Evolutionary conservation across 2,797 vertebrate species (phyloP).

Genomic region (Amblyraja radiata): DNA sequence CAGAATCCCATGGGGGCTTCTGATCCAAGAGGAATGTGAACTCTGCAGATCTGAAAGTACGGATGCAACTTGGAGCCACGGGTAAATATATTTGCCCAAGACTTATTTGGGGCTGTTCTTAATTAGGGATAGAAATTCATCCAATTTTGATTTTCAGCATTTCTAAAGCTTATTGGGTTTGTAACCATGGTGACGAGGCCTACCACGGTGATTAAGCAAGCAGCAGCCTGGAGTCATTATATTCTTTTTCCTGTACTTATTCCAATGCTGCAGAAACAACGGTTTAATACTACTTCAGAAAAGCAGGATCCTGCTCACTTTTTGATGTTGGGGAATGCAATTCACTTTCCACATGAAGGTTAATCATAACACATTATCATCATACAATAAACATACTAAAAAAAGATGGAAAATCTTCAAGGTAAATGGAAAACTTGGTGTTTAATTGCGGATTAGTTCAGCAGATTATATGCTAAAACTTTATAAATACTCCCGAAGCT

Average conservation of each 20-base stretch:
- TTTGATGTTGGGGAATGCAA: neutral
- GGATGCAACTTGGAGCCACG: slow-evolving; percentile 2
- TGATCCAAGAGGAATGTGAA: slow-evolving; percentile 23
- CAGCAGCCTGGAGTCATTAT: slow-evolving; percentile 12
- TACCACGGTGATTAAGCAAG: neutral
- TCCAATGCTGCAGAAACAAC: neutral
- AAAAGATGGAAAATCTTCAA: slow-evolving; percentile 20
- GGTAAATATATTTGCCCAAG: slow-evolving; percentile 19
- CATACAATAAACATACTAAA: neutral
- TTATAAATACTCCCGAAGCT: neutral
- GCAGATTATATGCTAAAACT: neutral
- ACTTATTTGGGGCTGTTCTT: slow-evolving; percentile 17
- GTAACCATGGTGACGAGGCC: slow-evolving; percentile 33
- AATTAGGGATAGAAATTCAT: slow-evolving; percentile 31
- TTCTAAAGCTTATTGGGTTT: slow-evolving; percentile 29
- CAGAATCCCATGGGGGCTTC: neutral
- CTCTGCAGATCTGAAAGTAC: neutral
- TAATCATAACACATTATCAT: neutral
- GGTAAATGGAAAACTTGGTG: neutral
- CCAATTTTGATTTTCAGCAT: slow-evolving; percentile 20
- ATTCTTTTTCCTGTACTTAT: slow-evolving; percentile 19
- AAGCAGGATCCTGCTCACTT: neutral
- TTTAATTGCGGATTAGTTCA: neutral
- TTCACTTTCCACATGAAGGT: neutral
- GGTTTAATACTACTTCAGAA: neutral